Evolutionary conservation across 2,888 invertebrate species (phyloP).

Genomic region (Drosophila vallismaia): DNA sequence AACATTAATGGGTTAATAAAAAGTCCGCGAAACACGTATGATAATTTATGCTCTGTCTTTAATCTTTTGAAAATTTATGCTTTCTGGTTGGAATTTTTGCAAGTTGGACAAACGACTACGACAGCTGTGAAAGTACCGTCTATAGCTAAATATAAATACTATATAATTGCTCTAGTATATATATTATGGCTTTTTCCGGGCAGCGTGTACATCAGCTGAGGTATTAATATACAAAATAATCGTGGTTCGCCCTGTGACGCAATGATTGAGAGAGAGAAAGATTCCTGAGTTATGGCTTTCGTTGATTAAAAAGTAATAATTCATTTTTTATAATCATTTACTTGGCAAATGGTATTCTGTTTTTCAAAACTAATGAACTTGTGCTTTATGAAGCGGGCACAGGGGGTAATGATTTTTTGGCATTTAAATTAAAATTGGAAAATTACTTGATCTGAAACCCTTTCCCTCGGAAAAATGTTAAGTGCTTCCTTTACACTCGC

Average conservation of each 20-base stretch:
- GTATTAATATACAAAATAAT: constrained; percentile 10
- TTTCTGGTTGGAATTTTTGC: constrained; percentile 41
- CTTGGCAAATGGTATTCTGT: not conserved
- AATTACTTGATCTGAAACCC: constrained; percentile 11
- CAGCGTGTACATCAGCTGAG: constrained; percentile 34
- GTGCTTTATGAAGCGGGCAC: constrained; percentile 16
- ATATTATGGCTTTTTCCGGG: constrained; percentile 11
- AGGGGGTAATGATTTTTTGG: constrained; percentile 7
- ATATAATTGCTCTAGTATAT: constrained; percentile 21
- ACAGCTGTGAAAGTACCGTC: constrained; percentile 52
- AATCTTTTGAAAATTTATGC: constrained; percentile 56
- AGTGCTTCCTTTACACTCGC: constrained; percentile 3
- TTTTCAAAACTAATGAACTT: constrained; percentile 4
- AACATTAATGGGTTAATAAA: constrained; percentile 64
- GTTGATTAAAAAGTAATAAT: constrained; percentile 15
- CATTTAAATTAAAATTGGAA: not conserved
- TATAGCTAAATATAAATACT: constrained; percentile 25
- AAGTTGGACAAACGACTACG: constrained; percentile 55
- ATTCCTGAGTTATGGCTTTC: constrained; percentile 27
- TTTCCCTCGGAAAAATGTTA: not conserved
- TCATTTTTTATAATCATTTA: constrained; percentile 11
- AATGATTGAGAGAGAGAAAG: constrained; percentile 10
- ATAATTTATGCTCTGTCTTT: constrained; percentile 39
- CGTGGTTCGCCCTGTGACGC: constrained; percentile 24
- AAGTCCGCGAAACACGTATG: constrained; percentile 19